Evolutionary conservation across 1,140 invertebrate species (phyloP), one percentile per base, ranked within the genome.

Genomic region (Pararge aegeria): DNA sequence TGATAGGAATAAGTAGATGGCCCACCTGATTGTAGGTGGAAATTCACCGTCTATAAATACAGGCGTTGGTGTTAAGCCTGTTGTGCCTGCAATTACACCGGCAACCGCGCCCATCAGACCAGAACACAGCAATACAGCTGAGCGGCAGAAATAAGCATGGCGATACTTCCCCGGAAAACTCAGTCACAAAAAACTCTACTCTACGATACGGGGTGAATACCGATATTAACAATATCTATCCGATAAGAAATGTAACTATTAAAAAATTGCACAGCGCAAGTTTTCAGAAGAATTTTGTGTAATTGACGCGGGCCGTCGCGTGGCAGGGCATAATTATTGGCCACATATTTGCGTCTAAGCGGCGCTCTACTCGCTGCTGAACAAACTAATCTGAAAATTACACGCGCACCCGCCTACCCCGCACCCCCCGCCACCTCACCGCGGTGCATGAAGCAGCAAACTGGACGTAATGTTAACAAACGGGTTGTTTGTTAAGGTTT

Each of bases 321-420:
- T 15, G 27, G 38, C 53, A 54, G 18, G 29, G 53, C 61, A 70
- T 70, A 77, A 80, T 78, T 79, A 83, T 83, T 81, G 72, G 73
- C 70, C 67, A 70, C 80, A 83, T 85, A 84, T 83, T 87, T 87
- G 77, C 68, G 73, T 70, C 63, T 40, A 48, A 62, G 64, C 65
- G 64, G 67, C 71, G 56, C 63, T 68, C 66, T 55, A 67, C 75
- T 78, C 75, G 73, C 71, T 78, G 65, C 78, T 83, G 72, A 87
- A 81, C 82, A 89, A 89, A 89, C 85, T 89, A 85, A 88, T 88
- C 83, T 85, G 83, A 80, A 84, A 87, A 87, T 87, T 84, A 86
- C 81, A 87, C 78, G 70, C 65, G 55, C 73, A 57, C 55, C 59
- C 55, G 51, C 57, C 51, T 61, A 18, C 27, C 30, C 20, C 30